Base-by-base conservation (phyloP, 1,140 invertebrate species). In the Brachionus plicatilis region DNA sequence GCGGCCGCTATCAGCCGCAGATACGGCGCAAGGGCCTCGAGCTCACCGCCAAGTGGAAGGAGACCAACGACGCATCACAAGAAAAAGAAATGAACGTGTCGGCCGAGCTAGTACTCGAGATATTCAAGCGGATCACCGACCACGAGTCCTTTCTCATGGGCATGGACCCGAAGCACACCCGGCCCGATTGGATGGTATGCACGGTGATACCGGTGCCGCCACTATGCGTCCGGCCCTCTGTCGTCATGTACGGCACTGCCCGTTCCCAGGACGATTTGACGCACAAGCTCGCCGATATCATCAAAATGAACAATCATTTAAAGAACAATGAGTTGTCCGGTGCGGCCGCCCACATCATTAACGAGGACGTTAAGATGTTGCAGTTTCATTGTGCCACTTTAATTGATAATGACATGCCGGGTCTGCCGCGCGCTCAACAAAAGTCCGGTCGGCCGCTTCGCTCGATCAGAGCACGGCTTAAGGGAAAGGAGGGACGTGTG, bases 141-240 rank as follows among this genome's bases (percentile, higher is more conserved):
- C 97, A 99, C 88, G 97, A 99, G 87, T 96, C 95, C 85, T 93
- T 94, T 85, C 94, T 98, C 72, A 89, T 99, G 68, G 97, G 96
- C 70, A 96, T 97, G 95, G 95, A 97, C 88, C 95, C 95, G 0
- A 95, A 95, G 88, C 98, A 93, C 90, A 94, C 97, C 0, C 91
- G 97, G 72, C 98, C 98, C 12, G 97, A 99, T 91, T 99, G 97
- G 97, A 99, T 99, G 97, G 94, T 99, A 66, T 92, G 97, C 2
- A 98, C 97, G 7, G 96, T 98, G 4, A 90, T 99, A 76, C 97
- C 98, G 7, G 98, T 99, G 0, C 97, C 98, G 11, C 97, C 98
- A 3, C 88, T 99, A 3, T 92, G 94, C 47, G 92, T 93, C 3
- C 91, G 97, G 86, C 98, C 98, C 1, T 96, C 97, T 72, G 97